A percentile compares a stretch with the other conserved stretches of the same genome.
Evolutionary conservation across 2,888 invertebrate species (phyloP).

Genomic region (Phortica magna): DNA sequence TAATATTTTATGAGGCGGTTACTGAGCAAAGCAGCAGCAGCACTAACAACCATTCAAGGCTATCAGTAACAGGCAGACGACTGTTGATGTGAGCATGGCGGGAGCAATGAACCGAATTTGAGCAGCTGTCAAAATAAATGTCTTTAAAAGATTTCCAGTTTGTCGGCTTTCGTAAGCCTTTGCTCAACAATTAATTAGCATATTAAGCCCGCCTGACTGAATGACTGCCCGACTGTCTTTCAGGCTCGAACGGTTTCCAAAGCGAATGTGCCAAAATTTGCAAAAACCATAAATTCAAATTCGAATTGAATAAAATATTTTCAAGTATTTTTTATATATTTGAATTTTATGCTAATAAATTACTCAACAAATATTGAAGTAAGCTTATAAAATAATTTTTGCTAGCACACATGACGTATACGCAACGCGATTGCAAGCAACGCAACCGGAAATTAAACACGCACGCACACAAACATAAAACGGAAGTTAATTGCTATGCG

Average conservation of each 20-base stretch:
- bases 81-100: neutral
- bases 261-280: neutral
- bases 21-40: neutral
- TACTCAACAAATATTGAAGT: slow-evolving; percentile 7
- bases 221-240: neutral
- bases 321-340: neutral
- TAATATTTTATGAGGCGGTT: slow-evolving; percentile 6
- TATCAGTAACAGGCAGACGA: neutral
- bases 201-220: slow-evolving; percentile 1
- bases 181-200: slow-evolving; percentile 31
- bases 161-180: slow-evolving; percentile 18
- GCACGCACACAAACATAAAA: slow-evolving; percentile 51
- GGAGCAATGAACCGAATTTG: neutral
- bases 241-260: neutral
- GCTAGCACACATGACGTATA: neutral
- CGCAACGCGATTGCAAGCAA: neutral
- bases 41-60: neutral
- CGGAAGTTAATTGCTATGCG: slow-evolving; percentile 63
- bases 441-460: slow-evolving; percentile 66
- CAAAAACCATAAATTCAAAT: neutral
- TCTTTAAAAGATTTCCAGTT: slow-evolving; percentile 18
- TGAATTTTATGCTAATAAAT: slow-evolving; percentile 22
- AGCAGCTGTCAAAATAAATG: slow-evolving; percentile 32
- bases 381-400: neutral
- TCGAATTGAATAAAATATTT: neutral